Evolutionary conservation across 2,113 vertebrate species (phyloP).

Genomic region (Cephalopterus ornatus): DNA sequence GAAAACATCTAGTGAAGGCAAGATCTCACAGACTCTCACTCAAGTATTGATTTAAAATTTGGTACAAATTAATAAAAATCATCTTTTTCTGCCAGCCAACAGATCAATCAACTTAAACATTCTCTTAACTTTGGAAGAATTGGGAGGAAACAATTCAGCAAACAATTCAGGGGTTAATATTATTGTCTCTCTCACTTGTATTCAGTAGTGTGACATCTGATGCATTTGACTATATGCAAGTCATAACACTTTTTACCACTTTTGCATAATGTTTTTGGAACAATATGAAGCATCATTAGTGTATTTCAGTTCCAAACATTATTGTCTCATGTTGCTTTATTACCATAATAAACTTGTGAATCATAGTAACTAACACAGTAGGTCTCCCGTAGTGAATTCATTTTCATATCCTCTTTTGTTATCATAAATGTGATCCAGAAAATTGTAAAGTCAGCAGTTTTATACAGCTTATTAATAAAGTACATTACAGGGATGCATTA

Average conservation of each 20-base stretch:
- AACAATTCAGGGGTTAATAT: not conserved
- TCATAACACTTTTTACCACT: constrained; percentile 54
- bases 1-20: not conserved
- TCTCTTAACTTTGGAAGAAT: not conserved
- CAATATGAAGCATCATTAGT: constrained; percentile 62
- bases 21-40: not conserved
- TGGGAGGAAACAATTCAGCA: not conserved
- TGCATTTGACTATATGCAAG: constrained; percentile 12
- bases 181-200: not conserved
- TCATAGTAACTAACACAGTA: constrained; percentile 73
- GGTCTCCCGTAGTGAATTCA: constrained; percentile 67
- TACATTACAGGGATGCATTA: constrained; percentile 68
- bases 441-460: constrained; percentile 78
- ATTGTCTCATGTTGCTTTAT: constrained; percentile 76
- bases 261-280: constrained; percentile 63
- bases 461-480: constrained; percentile 73
- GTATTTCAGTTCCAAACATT: constrained; percentile 54
- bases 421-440: constrained; percentile 72
- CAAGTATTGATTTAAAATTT: not conserved
- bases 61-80: not conserved
- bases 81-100: not conserved
- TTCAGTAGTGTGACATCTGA: constrained; percentile 42
- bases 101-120: not conserved
- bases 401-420: constrained; percentile 78
- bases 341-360: constrained; percentile 78